Conservation (phyloP, 1,140 invertebrate genomes). For the Apis cerana region DNA sequence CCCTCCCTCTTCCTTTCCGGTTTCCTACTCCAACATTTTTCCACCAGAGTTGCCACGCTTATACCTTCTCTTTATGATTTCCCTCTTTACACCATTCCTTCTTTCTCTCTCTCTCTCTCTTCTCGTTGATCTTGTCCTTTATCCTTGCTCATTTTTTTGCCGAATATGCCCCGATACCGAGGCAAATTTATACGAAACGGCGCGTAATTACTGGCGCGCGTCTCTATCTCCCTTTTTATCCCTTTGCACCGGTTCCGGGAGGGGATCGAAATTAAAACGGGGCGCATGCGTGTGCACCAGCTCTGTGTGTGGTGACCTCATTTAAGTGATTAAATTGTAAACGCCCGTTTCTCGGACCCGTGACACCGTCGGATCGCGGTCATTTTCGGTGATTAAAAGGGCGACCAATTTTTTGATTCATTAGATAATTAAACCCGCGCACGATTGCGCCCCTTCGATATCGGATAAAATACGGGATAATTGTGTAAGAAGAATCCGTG, state of each 20-base stretch:
- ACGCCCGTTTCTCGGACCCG: constrained; percentile 13
- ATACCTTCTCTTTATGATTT: constrained; percentile 44
- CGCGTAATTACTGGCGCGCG: constrained; percentile 47
- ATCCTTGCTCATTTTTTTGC: constrained; percentile 13
- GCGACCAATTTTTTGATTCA: constrained; percentile 35
- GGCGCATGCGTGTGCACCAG: neutral
- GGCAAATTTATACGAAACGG: constrained; percentile 39
- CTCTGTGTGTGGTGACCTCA: constrained; percentile 24
- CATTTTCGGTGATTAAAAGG: constrained; percentile 40
- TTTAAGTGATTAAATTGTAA: constrained; percentile 46
- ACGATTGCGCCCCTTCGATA: neutral
- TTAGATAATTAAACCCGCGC: constrained; percentile 32
- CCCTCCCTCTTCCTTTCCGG: constrained; percentile 28
- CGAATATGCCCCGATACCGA: constrained; percentile 19
- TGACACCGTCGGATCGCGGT: constrained; percentile 3
- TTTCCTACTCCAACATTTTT: constrained; percentile 36
- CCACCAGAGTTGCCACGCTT: constrained; percentile 25
- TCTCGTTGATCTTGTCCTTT: neutral
- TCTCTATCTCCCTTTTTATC: neutral
- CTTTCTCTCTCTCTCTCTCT: neutral
- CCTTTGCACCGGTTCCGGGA: neutral
- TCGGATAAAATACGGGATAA: constrained; percentile 29
- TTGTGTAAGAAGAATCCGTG: neutral
- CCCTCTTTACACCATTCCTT: neutral
- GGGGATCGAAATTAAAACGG: constrained; percentile 24